Evolutionary conservation across 2,113 vertebrate genomes (phyloP).

Genomic region (Macquaria ambigua): DNA sequence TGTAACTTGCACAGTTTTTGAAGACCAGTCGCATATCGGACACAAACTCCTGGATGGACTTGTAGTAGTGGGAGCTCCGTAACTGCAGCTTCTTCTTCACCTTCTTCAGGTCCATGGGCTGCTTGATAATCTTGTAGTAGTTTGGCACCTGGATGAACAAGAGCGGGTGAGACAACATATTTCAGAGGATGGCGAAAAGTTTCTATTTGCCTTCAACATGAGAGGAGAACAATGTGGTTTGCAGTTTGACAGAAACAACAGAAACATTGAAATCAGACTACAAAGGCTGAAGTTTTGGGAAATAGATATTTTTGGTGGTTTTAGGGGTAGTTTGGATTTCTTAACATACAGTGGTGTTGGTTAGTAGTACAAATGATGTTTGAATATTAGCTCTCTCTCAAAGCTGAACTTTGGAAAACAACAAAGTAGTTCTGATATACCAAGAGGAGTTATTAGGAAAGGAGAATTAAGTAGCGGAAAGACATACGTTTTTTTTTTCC

Average conservation of each 20-base stretch:
- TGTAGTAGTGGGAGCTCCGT: constrained; percentile 95
- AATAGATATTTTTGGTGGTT: neutral
- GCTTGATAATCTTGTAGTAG: constrained; percentile 99
- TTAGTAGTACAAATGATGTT: neutral
- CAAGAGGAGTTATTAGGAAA: neutral
- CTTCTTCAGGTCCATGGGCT: constrained; percentile 96
- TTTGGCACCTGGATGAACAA: constrained; percentile 91
- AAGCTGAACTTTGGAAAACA: neutral
- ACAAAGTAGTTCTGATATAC: neutral
- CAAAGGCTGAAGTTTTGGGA: neutral
- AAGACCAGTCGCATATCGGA: constrained; percentile 96
- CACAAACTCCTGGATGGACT: constrained; percentile 92
- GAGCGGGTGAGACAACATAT: neutral
- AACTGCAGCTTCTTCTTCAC: constrained; percentile 96
- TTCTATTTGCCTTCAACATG: neutral
- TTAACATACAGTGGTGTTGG: neutral
- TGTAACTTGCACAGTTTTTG: constrained; percentile 99
- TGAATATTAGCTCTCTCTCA: neutral
- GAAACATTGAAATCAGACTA: neutral
- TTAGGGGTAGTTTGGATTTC: neutral
- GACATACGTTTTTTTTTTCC: neutral
- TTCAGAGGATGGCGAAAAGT: neutral
- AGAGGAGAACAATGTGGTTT: neutral
- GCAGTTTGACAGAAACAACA: neutral
- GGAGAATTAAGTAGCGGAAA: neutral